These are phyloP conservation scores for Hylyphantes graminicola DNA, from an alignment of 1,140 invertebrate species.

Conservation along the genomic window DNA sequence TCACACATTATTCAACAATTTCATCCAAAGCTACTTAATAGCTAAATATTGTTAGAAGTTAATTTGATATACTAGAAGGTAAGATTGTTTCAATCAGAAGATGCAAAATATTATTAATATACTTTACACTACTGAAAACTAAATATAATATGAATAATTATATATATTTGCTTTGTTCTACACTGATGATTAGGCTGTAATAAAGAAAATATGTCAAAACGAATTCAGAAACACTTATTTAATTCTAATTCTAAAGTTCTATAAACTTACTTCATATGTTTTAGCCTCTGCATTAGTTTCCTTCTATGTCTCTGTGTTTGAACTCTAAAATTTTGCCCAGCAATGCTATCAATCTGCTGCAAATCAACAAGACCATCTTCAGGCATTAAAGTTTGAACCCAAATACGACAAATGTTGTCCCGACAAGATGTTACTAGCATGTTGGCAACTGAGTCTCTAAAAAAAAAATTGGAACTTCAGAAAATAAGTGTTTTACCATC, in stretches of 20 bases:
- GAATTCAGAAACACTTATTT: too few relatives aligned
- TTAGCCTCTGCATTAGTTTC: constrained; percentile 93
- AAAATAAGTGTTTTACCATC: too few relatives aligned
- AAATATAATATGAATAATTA: too few relatives aligned
- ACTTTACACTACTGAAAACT: too few relatives aligned
- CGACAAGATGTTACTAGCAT: constrained; percentile 97
- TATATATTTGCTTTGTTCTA: too few relatives aligned
- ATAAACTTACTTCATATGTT: constrained; percentile 89
- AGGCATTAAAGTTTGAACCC: constrained; percentile 96
- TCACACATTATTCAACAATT: neutral
- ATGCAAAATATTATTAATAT: too few relatives aligned
- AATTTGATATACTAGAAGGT: too few relatives aligned
- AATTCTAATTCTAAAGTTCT: neutral
- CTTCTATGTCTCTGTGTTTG: constrained; percentile 94
- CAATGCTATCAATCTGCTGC: constrained; percentile 82
- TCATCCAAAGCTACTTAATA: neutral
- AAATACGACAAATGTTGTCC: constrained; percentile 98
- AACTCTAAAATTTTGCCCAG: constrained; percentile 82
- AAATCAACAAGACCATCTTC: constrained; percentile 93
- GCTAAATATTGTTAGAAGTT: too few relatives aligned
- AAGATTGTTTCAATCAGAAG: too few relatives aligned
- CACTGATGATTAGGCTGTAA: too few relatives aligned
- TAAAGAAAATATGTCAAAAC: too few relatives aligned
- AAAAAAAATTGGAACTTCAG: neutral
- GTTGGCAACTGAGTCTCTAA: constrained; percentile 93